Evolutionary conservation across 1,140 invertebrate genomes (phyloP).

Genomic region (Drosophila watanabei): DNA sequence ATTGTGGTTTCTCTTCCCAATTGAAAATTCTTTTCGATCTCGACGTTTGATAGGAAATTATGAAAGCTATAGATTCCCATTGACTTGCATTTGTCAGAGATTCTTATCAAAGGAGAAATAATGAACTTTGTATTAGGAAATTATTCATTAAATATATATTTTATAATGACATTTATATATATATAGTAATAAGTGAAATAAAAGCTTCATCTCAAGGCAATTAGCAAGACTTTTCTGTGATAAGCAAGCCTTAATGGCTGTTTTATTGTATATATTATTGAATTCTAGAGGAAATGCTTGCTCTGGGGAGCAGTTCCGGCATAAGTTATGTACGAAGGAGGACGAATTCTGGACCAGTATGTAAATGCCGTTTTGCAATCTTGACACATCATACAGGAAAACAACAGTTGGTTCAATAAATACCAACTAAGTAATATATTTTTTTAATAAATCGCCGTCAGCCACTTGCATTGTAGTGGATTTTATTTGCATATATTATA

Average conservation of each 20-base stretch:
- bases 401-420: slow-evolving; percentile 1
- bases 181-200: background rate
- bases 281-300: slow-evolving; percentile 16
- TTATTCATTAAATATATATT: background rate
- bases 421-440: slow-evolving; percentile 24
- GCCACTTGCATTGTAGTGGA: slow-evolving; percentile 9
- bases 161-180: background rate
- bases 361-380: slow-evolving; percentile 21
- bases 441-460: slow-evolving; percentile 42
- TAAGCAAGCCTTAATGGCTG: slow-evolving; percentile 6
- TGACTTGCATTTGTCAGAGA: background rate
- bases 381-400: slow-evolving; percentile 27
- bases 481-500: slow-evolving; percentile 29
- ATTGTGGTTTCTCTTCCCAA: background rate
- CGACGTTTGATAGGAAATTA: background rate
- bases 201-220: slow-evolving; percentile 9
- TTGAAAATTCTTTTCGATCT: slow-evolving; percentile 11
- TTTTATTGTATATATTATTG: background rate
- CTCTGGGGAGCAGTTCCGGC: slow-evolving; percentile 46
- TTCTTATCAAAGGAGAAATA: slow-evolving; percentile 2
- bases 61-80: background rate
- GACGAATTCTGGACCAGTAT: slow-evolving; percentile 40
- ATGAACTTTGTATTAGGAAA: background rate
- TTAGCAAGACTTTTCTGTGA: slow-evolving; percentile 11
- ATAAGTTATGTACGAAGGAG: slow-evolving; percentile 8